These are phyloP conservation scores for Sebastes itinus DNA, from an alignment of 2,797 vertebrate species.

Conservation along the genomic window DNA sequence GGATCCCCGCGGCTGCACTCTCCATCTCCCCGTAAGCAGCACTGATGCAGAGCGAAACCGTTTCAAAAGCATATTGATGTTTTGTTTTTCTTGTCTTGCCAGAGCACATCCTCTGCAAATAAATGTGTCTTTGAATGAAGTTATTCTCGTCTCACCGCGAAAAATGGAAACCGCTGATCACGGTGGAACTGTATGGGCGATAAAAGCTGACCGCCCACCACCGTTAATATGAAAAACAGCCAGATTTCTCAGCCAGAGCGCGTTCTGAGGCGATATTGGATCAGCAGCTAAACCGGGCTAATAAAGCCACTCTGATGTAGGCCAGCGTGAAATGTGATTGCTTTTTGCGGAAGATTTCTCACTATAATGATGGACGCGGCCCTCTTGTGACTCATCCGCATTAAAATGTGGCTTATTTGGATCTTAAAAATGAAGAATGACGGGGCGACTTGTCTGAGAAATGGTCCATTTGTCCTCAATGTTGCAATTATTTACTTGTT, in stretches of 20 bases:
- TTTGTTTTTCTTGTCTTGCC: slow-evolving; percentile 34
- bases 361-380: slow-evolving; percentile 5
- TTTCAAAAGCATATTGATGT: slow-evolving; percentile 52
- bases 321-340: slow-evolving; percentile 47
- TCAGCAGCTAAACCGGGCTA: slow-evolving; percentile 35
- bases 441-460: not conserved
- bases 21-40: slow-evolving; percentile 22
- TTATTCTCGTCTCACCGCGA: slow-evolving; percentile 46
- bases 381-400: slow-evolving; percentile 3
- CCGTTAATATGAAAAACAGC: slow-evolving; percentile 54
- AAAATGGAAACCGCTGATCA: slow-evolving; percentile 62
- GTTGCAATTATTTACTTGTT: not conserved
- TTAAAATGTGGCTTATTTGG: not conserved
- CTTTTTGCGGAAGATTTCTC: slow-evolving; percentile 23
- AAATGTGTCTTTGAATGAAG: slow-evolving; percentile 54
- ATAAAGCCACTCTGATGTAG: slow-evolving; percentile 45
- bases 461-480: not conserved
- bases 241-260: slow-evolving; percentile 6
- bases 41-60: slow-evolving; percentile 31
- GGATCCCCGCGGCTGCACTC: slow-evolving; percentile 36
- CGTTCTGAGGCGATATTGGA: slow-evolving; percentile 18
- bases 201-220: slow-evolving; percentile 57
- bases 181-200: slow-evolving; percentile 30
- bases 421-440: not conserved
- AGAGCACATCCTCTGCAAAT: slow-evolving; percentile 51